phyloP scores from a whole-genome alignment of 2,113 vertebrate genomes.

The Datnioides undecimradiatus region DNA sequence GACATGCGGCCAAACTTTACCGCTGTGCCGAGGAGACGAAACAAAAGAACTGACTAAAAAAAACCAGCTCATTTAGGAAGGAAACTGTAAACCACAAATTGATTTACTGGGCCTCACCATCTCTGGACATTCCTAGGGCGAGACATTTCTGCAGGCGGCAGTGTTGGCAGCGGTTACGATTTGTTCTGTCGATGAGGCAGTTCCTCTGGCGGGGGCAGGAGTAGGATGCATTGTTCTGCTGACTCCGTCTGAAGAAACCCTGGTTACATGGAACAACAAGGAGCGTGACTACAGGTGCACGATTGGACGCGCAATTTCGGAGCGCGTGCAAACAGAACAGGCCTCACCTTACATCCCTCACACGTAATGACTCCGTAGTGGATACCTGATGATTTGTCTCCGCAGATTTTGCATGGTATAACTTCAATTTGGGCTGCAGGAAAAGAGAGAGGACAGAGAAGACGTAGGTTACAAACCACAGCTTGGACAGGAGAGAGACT shows the following conservation, averaged over 20 bases:
- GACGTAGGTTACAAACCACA: constrained; percentile 1
- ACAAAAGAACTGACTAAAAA: too few relatives aligned
- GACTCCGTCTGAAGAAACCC: constrained; percentile 99
- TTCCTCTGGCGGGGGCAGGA: constrained; percentile 99
- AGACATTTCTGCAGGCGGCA: constrained; percentile 99
- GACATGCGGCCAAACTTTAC: constrained; percentile 99
- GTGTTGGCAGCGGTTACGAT: constrained; percentile 99
- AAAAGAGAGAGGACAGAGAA: constrained; percentile 46
- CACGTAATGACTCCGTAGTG: constrained; percentile 99
- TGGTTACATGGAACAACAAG: constrained; percentile 68
- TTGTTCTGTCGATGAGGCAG: constrained; percentile 99
- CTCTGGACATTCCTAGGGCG: constrained; percentile 99
- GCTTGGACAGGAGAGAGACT: background rate
- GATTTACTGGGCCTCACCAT: constrained; percentile 86
- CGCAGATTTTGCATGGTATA: constrained; percentile 99
- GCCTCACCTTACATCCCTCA: constrained; percentile 98
- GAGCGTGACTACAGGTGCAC: background rate
- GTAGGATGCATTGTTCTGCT: constrained; percentile 99
- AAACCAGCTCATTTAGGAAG: too few relatives aligned
- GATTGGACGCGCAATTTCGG: background rate
- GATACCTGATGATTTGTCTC: constrained; percentile 99
- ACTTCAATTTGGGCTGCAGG: constrained; percentile 99
- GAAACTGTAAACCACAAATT: too few relatives aligned
- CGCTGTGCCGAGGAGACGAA: constrained; percentile 80
- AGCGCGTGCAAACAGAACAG: background rate